Conservation (phyloP, 2,888 invertebrate species). For the Eremobia ochroleuca region DNA sequence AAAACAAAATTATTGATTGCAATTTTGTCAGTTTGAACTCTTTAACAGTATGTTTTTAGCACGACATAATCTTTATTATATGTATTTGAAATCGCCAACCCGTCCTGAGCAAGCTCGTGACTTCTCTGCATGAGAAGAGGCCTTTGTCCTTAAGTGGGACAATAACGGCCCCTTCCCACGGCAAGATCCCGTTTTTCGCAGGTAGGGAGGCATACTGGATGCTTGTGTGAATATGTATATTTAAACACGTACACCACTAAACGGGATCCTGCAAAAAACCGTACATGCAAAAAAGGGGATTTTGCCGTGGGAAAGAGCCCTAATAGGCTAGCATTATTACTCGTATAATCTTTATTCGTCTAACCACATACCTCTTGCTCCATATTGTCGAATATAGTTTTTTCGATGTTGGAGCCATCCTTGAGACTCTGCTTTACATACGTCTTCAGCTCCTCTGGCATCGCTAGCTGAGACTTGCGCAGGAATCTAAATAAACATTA, state of each 20-base stretch:
- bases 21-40: not conserved
- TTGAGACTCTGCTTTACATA: conserved; percentile 94
- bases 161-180: no score
- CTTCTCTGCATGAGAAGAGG: not conserved
- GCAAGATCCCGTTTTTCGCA: no score
- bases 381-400: conserved; percentile 96
- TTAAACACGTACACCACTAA: no score
- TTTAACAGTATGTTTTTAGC: not conserved
- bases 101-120: not conserved
- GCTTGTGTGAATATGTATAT: no score
- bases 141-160: not conserved
- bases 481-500: conserved; percentile 91
- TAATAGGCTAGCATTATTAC: no score
- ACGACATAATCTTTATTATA: not conserved
- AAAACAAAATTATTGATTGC: no score
- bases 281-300: no score
- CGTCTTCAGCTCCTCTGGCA: conserved; percentile 95
- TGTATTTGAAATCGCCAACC: not conserved
- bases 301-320: no score
- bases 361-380: conserved; percentile 92
- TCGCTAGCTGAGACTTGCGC: conserved; percentile 95
- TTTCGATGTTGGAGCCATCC: conserved; percentile 93
- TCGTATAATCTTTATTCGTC: not conserved
- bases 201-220: no score
- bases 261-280: no score